These are phyloP conservation scores for Calyptommatus sinebrachiatus DNA, from an alignment of 2,113 vertebrate species.

Conservation along the genomic window DNA sequence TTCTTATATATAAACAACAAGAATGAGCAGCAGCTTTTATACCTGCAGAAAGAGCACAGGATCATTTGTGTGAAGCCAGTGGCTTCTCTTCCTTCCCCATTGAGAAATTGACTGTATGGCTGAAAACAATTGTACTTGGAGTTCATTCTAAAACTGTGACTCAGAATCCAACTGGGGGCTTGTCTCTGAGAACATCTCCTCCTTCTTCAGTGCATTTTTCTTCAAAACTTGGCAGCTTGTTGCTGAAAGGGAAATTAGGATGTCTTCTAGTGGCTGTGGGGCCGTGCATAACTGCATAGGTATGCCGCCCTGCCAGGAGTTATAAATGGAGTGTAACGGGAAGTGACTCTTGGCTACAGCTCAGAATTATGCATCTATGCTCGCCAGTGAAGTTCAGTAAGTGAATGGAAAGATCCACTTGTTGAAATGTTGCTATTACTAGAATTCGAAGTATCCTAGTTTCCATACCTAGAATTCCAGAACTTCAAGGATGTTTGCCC, in stretches of 20 bases:
- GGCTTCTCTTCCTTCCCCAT: background rate
- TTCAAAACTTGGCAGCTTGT: background rate
- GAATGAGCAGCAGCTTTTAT: background rate
- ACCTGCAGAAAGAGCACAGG: background rate
- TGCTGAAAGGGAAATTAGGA: constrained; percentile 28
- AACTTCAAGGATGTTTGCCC: constrained; percentile 29
- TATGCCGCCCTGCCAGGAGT: constrained; percentile 24
- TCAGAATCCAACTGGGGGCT: background rate
- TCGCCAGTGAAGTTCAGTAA: constrained; percentile 35
- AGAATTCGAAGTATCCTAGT: constrained; percentile 68
- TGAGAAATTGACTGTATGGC: background rate
- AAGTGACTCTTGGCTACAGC: constrained; percentile 18
- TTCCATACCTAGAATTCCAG: constrained; percentile 56
- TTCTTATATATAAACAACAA: background rate
- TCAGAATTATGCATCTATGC: constrained; percentile 30
- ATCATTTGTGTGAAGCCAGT: background rate
- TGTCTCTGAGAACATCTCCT: background rate
- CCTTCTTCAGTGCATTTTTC: background rate
- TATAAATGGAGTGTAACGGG: constrained; percentile 37
- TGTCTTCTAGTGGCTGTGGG: constrained; percentile 9
- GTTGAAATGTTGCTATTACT: constrained; percentile 63
- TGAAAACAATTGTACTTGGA: background rate
- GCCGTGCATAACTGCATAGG: constrained; percentile 2
- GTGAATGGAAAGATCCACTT: constrained; percentile 62
- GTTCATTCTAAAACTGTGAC: background rate